Evolutionary conservation across 2,888 invertebrate species (phyloP).

Genomic region (Caenorhabditis plicata): DNA sequence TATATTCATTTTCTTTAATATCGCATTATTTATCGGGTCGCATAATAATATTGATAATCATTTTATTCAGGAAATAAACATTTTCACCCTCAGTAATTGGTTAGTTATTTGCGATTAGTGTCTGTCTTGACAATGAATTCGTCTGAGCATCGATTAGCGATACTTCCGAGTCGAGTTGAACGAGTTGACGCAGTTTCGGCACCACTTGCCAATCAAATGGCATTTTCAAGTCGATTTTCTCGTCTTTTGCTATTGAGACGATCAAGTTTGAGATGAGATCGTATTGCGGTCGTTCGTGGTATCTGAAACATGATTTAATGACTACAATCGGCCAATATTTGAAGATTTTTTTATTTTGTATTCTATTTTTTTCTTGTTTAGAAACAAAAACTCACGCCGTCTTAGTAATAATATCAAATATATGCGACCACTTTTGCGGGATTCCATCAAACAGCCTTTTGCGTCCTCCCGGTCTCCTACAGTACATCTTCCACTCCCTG

Average conservation of each 20-base stretch:
- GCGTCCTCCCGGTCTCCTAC: slow-evolving; percentile 30
- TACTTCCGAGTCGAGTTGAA: no score
- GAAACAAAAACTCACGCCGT: slow-evolving; percentile 20
- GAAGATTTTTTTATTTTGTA: no score
- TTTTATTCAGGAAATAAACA: no score
- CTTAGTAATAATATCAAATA: slow-evolving; percentile 43
- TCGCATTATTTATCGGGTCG: no score
- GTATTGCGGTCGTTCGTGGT: slow-evolving; percentile 42
- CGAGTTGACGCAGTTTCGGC: neutral
- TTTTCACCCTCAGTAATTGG: no score
- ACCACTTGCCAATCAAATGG: slow-evolving; percentile 54
- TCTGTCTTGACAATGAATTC: no score
- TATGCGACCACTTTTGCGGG: slow-evolving; percentile 32
- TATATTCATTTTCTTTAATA: no score
- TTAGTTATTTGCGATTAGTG: no score
- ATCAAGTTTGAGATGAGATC: slow-evolving; percentile 31
- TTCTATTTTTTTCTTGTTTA: neutral
- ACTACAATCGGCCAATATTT: no score
- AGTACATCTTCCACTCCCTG: slow-evolving; percentile 39
- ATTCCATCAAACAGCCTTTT: slow-evolving; percentile 36
- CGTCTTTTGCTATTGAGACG: slow-evolving; percentile 29
- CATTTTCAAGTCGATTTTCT: slow-evolving; percentile 32
- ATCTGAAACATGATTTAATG: slow-evolving; percentile 18
- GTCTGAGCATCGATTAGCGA: no score
- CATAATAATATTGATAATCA: no score